Evolutionary conservation across 2,113 vertebrate species (phyloP).

Genomic region (Tetrao urogallus): DNA sequence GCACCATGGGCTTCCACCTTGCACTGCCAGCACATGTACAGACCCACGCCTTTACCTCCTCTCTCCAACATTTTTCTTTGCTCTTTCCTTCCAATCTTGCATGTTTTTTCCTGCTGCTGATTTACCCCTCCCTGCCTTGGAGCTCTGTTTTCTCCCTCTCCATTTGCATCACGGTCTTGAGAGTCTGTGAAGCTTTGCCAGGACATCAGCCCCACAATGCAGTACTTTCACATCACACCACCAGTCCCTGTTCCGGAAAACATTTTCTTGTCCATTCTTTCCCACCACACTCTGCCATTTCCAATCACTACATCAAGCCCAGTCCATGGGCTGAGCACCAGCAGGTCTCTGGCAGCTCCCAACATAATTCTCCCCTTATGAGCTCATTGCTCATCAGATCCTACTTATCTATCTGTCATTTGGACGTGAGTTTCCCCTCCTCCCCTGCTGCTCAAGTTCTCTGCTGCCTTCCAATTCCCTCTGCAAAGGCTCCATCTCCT

Average conservation of each 20-base stretch:
- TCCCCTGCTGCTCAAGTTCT: neutral
- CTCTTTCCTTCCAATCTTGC: neutral
- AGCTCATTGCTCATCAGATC: neutral
- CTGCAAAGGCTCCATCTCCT: neutral
- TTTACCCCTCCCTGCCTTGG: neutral
- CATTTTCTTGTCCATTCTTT: fast-evolving
- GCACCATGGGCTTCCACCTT: neutral
- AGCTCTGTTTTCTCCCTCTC: neutral
- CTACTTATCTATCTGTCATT: neutral
- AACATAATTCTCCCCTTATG: neutral
- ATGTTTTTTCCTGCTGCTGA: neutral
- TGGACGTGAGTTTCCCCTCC: neutral
- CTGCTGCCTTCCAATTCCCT: neutral
- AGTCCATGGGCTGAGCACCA: neutral
- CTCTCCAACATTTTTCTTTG: neutral
- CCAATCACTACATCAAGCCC: neutral
- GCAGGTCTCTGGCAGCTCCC: neutral
- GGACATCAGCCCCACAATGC: neutral
- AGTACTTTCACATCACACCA: neutral
- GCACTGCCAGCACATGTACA: fast-evolving
- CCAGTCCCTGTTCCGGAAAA: neutral
- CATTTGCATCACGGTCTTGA: neutral
- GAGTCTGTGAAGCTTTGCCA: neutral
- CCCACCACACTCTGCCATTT: neutral
- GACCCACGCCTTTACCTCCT: neutral